Conservation (phyloP, 2,797 vertebrate species). For the Gymnopithys bicolor region DNA sequence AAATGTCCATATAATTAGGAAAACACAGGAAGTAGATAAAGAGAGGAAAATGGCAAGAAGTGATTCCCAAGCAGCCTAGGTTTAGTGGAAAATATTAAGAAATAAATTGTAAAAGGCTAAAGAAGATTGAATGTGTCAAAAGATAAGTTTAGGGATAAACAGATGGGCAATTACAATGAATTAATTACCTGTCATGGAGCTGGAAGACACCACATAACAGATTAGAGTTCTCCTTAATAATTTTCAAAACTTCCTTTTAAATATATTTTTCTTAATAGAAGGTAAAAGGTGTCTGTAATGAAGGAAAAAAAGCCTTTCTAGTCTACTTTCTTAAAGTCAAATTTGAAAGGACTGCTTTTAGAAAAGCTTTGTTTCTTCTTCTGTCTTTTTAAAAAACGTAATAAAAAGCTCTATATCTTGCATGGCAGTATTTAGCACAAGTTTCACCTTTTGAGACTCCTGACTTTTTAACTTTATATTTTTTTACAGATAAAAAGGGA, state of each 20-base stretch:
- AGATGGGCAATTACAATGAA: background rate
- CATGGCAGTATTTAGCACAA: background rate
- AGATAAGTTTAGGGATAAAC: background rate
- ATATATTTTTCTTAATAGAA: background rate
- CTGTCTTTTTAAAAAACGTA: background rate
- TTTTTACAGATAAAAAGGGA: background rate
- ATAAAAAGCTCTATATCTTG: background rate
- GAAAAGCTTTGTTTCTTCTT: background rate
- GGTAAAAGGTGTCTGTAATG: background rate
- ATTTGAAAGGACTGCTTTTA: background rate
- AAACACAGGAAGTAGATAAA: background rate
- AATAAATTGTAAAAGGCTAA: background rate
- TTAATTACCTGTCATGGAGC: background rate
- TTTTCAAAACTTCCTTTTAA: background rate
- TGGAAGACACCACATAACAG: background rate
- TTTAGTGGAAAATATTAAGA: background rate
- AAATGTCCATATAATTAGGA: background rate
- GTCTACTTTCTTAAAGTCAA: background rate
- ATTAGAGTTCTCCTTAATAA: background rate
- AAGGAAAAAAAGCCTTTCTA: background rate
- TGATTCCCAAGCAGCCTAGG: background rate
- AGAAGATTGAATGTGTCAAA: background rate
- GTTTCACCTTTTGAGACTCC: background rate
- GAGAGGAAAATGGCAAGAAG: background rate
- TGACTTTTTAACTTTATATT: background rate